Base-by-base conservation (phyloP, 1,140 invertebrate species). In the Zaprionus lachaisei region DNA sequence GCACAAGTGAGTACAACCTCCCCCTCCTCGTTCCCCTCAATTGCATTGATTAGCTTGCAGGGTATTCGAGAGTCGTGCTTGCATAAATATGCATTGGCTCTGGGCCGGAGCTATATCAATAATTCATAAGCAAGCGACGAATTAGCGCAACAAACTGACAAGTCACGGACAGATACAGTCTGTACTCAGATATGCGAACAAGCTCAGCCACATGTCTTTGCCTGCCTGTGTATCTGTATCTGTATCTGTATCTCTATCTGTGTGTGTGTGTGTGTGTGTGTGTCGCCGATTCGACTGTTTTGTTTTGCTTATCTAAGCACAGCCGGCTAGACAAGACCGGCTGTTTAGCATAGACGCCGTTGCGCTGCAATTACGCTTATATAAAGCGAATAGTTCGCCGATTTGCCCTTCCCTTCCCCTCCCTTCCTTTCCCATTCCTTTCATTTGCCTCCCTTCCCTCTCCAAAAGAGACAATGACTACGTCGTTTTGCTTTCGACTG, bases 1-100 rank as follows among this genome's bases (percentile, higher is more conserved):
- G 79, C 92, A 94, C 79, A 95, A 95, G 95, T 96, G 89, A 95
- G 94, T 94, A 69, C 14, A 31, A 17, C 11, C 22, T 4, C 2
- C 31, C 11, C 31, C 31, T 9, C 31, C 2, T 31, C 20, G 1
- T 22, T 1, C 31, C 9, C 9, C 31, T 11, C 6, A 28, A 44
- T 41, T 34, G 34, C 34, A 37, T 37, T 49, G 41, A 17, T 22
- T 49, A 14, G 2, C 4, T 11, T 55, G 57, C 61, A 65, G 54
- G 44, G 51, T 83, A 67, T 81, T 24, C 55, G 24, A 0, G 9
- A 20, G 24, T 44, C 47, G 14, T 28, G 11, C 24, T 73, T 77
- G 79, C 77, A 83, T 80, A 83, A 73, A 79, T 81, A 85, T 83
- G 76, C 76, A 63, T 62, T 26, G 56, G 62, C 22, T 65, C 57